Percentiles rank a stretch among this genome's conserved stretches.
Evolutionary conservation across 37 sponge, comb jelly and placozoan genomes (phyloP).

Genomic region (Halichondria panicea): DNA sequence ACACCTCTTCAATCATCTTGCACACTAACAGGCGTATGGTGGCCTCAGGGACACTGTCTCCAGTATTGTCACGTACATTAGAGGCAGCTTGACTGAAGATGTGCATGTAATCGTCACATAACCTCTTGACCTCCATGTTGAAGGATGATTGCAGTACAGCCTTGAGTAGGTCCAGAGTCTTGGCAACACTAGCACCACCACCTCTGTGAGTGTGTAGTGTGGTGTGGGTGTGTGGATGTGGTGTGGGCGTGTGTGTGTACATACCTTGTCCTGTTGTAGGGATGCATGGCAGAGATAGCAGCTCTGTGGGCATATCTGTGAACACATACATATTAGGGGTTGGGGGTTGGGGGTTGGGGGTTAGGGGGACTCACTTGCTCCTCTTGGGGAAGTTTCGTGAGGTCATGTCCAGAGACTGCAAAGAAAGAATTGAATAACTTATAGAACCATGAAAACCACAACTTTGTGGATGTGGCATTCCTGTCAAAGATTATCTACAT

Average conservation of each 20-base stretch:
- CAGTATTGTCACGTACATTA: slow-evolving; percentile 70
- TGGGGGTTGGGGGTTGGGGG: not conserved
- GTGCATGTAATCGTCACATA: slow-evolving; percentile 68
- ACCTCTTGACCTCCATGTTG: slow-evolving; percentile 69
- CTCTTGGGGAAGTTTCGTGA: slow-evolving; percentile 70
- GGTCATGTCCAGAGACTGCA: slow-evolving; percentile 72
- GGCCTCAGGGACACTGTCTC: slow-evolving; percentile 55
- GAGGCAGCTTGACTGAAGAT: slow-evolving; percentile 60
- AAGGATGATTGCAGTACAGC: slow-evolving; percentile 75
- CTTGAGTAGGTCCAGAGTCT: slow-evolving; percentile 77
- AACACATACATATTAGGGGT: not conserved
- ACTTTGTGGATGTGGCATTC: too few relatives aligned
- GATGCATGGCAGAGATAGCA: slow-evolving; percentile 78
- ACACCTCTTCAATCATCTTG: slow-evolving; percentile 75
- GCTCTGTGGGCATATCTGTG: slow-evolving; percentile 70
- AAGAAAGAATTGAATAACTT: not conserved
- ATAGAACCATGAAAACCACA: too few relatives aligned
- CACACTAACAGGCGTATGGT: slow-evolving; percentile 44
- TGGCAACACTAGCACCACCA: slow-evolving; percentile 59
- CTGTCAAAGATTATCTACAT: not conserved
- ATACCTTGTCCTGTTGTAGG: slow-evolving; percentile 70
- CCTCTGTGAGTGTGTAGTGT: slow-evolving; percentile 14
- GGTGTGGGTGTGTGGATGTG: slow-evolving; percentile 4
- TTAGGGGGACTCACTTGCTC: slow-evolving; percentile 56
- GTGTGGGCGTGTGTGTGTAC: slow-evolving; percentile 3